A percentile compares a stretch with the other conserved stretches of the same genome.
Conservation (phyloP, 2,888 invertebrate genomes). For the Graphium colonna region DNA sequence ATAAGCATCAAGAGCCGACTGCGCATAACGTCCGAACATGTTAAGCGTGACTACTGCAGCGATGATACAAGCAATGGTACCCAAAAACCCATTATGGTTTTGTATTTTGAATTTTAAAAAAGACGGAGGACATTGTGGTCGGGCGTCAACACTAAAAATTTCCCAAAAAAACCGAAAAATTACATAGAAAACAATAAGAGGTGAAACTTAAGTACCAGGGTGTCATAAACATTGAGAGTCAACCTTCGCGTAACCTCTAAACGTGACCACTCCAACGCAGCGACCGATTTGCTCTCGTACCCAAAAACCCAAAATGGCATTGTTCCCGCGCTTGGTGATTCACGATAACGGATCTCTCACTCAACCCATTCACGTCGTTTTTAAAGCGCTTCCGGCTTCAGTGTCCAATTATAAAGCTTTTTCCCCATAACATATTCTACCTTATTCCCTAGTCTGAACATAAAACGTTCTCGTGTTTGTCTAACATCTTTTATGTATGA, state of each 20-base stretch:
- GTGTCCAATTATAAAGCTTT: neutral
- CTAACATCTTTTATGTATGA: too few species aligned
- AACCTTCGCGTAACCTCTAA: neutral
- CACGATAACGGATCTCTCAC: conserved; percentile 4
- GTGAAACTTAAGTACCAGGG: neutral
- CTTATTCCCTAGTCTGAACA: too few species aligned
- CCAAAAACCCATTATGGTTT: conserved; percentile 15
- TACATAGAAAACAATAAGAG: too few species aligned
- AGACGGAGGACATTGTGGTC: too few species aligned
- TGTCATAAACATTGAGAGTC: neutral
- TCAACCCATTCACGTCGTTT: neutral
- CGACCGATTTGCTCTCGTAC: conserved; percentile 10
- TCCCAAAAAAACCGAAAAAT: too few species aligned
- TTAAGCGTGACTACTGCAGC: too few species aligned
- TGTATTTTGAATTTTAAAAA: too few species aligned
- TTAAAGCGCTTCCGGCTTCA: neutral
- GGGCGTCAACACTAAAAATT: too few species aligned
- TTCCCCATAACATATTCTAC: too few species aligned
- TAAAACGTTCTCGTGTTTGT: too few species aligned
- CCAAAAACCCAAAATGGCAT: conserved; percentile 14
- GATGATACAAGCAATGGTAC: conserved; percentile 8
- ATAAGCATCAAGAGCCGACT: too few species aligned
- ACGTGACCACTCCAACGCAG: neutral
- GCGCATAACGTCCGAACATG: too few species aligned
- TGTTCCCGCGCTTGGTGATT: conserved; percentile 13